Evolutionary conservation across 2,797 vertebrate genomes (phyloP).

Genomic region (Sparus aurata): DNA sequence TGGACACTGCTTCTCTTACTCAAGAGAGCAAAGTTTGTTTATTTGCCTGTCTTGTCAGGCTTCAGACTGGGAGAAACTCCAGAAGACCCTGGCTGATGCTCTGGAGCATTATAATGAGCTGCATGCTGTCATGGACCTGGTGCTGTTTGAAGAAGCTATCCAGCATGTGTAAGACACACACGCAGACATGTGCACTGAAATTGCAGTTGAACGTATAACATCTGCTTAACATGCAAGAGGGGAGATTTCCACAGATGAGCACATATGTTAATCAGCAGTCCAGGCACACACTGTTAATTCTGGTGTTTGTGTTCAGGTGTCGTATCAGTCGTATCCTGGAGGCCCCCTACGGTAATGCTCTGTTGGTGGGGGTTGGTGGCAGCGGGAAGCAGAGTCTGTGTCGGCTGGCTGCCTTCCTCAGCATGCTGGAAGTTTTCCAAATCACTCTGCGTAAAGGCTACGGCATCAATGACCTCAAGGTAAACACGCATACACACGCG

Average conservation of each 20-base stretch:
- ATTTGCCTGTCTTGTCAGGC: slow-evolving; percentile 67
- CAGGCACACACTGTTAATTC: background rate
- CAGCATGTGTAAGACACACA: slow-evolving; percentile 78
- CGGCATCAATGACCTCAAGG: slow-evolving; percentile 85
- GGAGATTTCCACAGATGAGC: slow-evolving; percentile 36
- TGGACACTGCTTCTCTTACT: slow-evolving; percentile 10
- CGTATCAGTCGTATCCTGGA: slow-evolving; percentile 87
- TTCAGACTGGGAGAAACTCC: slow-evolving; percentile 92
- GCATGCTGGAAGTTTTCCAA: slow-evolving; percentile 86
- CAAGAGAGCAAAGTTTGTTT: slow-evolving; percentile 34
- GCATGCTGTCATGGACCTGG: slow-evolving; percentile 84
- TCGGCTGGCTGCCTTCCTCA: slow-evolving; percentile 85
- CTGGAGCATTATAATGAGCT: slow-evolving; percentile 90
- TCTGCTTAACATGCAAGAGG: slow-evolving; percentile 8
- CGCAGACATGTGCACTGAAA: background rate
- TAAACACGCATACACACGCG: slow-evolving; percentile 46
- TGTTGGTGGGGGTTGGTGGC: slow-evolving; percentile 85
- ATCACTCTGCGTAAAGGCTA: slow-evolving; percentile 85
- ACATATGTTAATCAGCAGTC: slow-evolving; percentile 13
- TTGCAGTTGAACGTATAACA: slow-evolving; percentile 10
- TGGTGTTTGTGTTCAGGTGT: slow-evolving; percentile 73
- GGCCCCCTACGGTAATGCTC: slow-evolving; percentile 84
- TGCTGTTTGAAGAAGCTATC: slow-evolving; percentile 86
- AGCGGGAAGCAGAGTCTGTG: slow-evolving; percentile 87
- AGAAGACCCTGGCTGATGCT: slow-evolving; percentile 90